Evolutionary conservation across 2,113 vertebrate genomes (phyloP).

Genomic region (Rissa tridactyla): DNA sequence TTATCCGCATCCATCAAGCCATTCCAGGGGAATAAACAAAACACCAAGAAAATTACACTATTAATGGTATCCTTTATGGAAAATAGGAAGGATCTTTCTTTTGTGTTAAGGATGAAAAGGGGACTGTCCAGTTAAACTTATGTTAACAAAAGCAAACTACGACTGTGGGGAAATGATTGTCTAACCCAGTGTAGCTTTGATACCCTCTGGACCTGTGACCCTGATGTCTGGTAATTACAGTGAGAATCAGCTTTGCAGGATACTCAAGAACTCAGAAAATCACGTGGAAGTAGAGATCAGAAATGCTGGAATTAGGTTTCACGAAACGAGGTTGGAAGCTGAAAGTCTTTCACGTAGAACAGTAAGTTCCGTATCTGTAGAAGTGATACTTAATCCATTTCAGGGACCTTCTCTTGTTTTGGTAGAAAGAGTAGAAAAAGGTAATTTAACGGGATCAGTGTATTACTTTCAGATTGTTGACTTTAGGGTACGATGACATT

Average conservation of each 20-base stretch:
- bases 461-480: conserved; percentile 21
- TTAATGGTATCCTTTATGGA: conserved; percentile 71
- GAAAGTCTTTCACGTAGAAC: background rate
- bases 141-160: background rate
- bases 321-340: background rate
- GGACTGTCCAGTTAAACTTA: background rate
- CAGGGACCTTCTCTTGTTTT: background rate
- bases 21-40: conserved; percentile 81
- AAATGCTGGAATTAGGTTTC: background rate
- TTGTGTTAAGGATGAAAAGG: background rate
- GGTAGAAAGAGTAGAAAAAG: background rate
- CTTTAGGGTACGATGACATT: conserved; percentile 18
- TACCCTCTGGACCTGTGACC: background rate
- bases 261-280: background rate
- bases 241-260: background rate
- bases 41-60: conserved; percentile 74
- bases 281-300: background rate
- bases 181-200: background rate
- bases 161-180: background rate
- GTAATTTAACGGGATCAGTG: conserved; percentile 21
- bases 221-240: background rate
- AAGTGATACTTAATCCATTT: background rate
- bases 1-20: conserved; percentile 81
- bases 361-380: background rate
- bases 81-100: conserved; percentile 19